These are phyloP conservation scores for Dilophus febrilis DNA, from an alignment of 2,888 invertebrate genomes.

Conservation along the genomic window DNA sequence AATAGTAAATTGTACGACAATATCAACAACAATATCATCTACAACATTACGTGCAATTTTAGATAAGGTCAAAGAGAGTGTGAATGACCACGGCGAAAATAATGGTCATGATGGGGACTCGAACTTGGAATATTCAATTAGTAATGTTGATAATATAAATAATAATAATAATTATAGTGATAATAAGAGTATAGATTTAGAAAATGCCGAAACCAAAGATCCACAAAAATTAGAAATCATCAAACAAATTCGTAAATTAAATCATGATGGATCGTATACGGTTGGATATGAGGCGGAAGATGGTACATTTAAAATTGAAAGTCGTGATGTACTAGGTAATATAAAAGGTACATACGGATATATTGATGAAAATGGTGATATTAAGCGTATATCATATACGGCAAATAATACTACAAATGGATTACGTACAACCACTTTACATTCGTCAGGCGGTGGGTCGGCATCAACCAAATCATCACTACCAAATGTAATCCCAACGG, in stretches of 20 bases:
- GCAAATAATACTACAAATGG: slow-evolving; percentile 33
- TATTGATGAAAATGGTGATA: slow-evolving; percentile 56
- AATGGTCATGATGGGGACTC: slow-evolving; percentile 15
- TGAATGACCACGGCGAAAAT: slow-evolving; percentile 18
- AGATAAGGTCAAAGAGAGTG: no score
- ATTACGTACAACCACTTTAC: slow-evolving; percentile 17
- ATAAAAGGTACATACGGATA: slow-evolving; percentile 73
- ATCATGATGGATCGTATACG: slow-evolving; percentile 70
- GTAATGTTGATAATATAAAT: no score
- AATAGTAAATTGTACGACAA: slow-evolving; percentile 7
- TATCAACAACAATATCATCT: slow-evolving; percentile 2
- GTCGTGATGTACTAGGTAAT: slow-evolving; percentile 58
- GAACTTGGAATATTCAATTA: slow-evolving; percentile 38
- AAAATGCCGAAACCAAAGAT: slow-evolving; percentile 42
- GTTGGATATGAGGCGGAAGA: slow-evolving; percentile 74
- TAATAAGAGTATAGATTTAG: slow-evolving; percentile 9
- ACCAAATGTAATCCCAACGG: slow-evolving; percentile 13
- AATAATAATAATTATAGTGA: slow-evolving; percentile 23
- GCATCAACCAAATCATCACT: no score
- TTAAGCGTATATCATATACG: slow-evolving; percentile 61
- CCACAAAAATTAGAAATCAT: slow-evolving; percentile 58
- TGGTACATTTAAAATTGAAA: slow-evolving; percentile 73
- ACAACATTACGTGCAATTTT: slow-evolving; percentile 13
- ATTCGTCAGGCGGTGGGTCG: no score
- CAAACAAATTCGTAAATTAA: slow-evolving; percentile 62